Base-by-base conservation (phyloP, 2,888 invertebrate species). In the Actias luna region DNA sequence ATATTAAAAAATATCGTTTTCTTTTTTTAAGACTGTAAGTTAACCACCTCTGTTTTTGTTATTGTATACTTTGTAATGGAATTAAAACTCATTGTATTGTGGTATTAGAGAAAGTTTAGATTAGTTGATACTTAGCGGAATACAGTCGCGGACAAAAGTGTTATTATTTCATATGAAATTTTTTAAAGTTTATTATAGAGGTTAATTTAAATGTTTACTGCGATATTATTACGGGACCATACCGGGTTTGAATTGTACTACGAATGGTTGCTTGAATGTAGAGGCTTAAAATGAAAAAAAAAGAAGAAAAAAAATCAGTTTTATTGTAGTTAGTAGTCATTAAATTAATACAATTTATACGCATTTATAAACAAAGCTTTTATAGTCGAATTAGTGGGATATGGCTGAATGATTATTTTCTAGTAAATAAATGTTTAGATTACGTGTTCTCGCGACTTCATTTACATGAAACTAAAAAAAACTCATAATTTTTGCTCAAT, bases 11-110 rank as follows among this genome's bases (percentile, higher is more conserved):
- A n/a, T 18, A 25, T 46, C 10, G 2, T 25, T 27, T 55, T 52
- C 29, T 55, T 55, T 52, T 52, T 55, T 55, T 55, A 55, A 55
- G 55, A 55, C 55, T 55, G 55, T 55, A 55, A n/a, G n/a, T 63
- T 39, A 59, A 18, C 55, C 55, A 55, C 55, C 55, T 29, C 29
- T 29, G 12, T n/a, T 55, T 55, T 27, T 55, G 55, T 55, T 55
- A 55, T 55, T 50, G 25, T 50, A 55, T 55, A 55, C n/a, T 55
- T 27, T 55, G 16, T 55, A 52, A 27, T 52, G 7, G 0, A 55
- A 29, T 7, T 29, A n/a, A 29, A 29, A 29, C 29, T 27, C 29
- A 29, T 55, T 29, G 29, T 55, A 55, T 55, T 55, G 29, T 55
- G 55, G n/a, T 46, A 50, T 5, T 29, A 29, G 29, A 55, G 29